Conservation (phyloP, 2,888 invertebrate genomes). For the Sinohyriopsis cumingii region DNA sequence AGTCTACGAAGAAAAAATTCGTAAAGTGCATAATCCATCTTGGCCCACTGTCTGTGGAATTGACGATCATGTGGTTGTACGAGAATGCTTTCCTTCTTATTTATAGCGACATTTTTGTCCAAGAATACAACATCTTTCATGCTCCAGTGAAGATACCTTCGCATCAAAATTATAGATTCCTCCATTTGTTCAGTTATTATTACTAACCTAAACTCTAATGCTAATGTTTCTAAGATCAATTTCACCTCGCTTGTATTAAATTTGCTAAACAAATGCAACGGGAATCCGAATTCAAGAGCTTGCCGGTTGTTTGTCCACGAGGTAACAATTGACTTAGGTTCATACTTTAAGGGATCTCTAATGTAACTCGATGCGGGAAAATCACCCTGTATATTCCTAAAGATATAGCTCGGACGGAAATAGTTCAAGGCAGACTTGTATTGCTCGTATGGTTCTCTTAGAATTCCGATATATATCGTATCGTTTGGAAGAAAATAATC, state of each 20-base stretch:
- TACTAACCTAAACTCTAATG: slow-evolving; percentile 34
- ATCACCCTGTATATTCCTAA: slow-evolving; percentile 19
- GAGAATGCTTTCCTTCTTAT: slow-evolving; percentile 23
- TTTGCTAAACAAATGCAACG: slow-evolving; percentile 22
- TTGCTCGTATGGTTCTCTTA: slow-evolving; percentile 41
- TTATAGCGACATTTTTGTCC: slow-evolving; percentile 27
- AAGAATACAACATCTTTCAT: slow-evolving; percentile 36
- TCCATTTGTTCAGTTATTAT: slow-evolving; percentile 43
- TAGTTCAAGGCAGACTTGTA: slow-evolving; percentile 39
- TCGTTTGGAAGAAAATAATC: slow-evolving; percentile 33
- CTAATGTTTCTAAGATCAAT: slow-evolving; percentile 22
- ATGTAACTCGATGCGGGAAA: slow-evolving; percentile 26
- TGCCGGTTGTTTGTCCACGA: slow-evolving; percentile 40
- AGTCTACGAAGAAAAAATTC: slow-evolving; percentile 30
- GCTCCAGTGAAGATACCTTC: slow-evolving; percentile 36
- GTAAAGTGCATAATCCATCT: slow-evolving; percentile 37
- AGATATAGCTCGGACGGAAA: slow-evolving; percentile 23
- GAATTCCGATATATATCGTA: slow-evolving; percentile 37
- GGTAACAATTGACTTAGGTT: slow-evolving; percentile 18
- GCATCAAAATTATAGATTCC: slow-evolving; percentile 37
- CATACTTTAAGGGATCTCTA: slow-evolving; percentile 31
- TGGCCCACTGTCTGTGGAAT: slow-evolving; percentile 32
- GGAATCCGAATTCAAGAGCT: slow-evolving; percentile 38
- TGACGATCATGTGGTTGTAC: slow-evolving; percentile 31
- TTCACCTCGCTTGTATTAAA: slow-evolving; percentile 14